A percentile compares a stretch with the other conserved stretches of the same genome.
phyloP scores from a whole-genome alignment of 2,888 invertebrate genomes.

The Macrosoma leucophasiata region DNA sequence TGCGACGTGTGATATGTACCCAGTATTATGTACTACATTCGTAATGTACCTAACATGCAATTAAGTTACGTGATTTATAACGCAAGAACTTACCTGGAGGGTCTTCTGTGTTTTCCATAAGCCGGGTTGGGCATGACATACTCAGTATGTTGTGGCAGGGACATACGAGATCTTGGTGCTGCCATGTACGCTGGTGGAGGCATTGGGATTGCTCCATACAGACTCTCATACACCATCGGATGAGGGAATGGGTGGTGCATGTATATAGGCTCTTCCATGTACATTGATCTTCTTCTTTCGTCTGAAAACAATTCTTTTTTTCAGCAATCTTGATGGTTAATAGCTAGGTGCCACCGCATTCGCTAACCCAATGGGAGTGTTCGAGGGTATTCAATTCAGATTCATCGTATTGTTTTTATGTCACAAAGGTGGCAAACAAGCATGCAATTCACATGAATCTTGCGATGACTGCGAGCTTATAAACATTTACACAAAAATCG shows the following conservation, averaged over 20 bases:
- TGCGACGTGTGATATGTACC: too few species aligned
- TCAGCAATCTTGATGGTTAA: background rate
- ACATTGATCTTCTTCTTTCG: conserved; percentile 59
- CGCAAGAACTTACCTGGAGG: conserved; percentile 47
- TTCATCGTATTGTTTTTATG: too few species aligned
- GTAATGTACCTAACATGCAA: conserved; percentile 5
- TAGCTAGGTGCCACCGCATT: background rate
- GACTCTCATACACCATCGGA: conserved; percentile 57
- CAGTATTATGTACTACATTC: background rate
- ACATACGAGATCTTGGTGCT: conserved; percentile 50
- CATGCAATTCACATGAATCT: too few species aligned
- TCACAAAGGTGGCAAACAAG: too few species aligned
- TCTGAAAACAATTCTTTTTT: conserved; percentile 35
- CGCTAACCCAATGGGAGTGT: too few species aligned
- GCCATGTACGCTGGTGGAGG: conserved; percentile 49
- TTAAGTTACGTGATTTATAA: background rate
- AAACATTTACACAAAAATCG: too few species aligned
- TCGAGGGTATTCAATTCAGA: too few species aligned
- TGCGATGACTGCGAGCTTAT: too few species aligned
- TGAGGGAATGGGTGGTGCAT: too few species aligned
- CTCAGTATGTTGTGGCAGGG: conserved; percentile 57
- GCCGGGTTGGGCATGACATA: conserved; percentile 48
- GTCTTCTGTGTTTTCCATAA: conserved; percentile 50
- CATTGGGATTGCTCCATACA: conserved; percentile 52
- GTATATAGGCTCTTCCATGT: conserved; percentile 58